Evolutionary conservation across 2,888 invertebrate genomes (phyloP).

Genomic region (Drymonia ruficornis): DNA sequence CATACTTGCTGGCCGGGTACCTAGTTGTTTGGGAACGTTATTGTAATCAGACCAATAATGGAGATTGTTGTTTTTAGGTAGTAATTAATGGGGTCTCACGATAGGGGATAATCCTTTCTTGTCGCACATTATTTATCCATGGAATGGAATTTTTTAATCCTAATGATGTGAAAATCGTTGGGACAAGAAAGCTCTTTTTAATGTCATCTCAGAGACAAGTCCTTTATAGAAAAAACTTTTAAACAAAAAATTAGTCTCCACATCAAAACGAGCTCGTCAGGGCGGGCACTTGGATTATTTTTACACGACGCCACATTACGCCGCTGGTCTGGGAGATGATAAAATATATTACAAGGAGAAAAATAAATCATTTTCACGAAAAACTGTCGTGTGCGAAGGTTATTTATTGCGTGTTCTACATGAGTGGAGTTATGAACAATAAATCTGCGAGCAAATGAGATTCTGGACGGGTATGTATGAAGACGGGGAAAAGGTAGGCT

Average conservation of each 20-base stretch:
- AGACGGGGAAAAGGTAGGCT: background rate
- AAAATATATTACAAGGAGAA: constrained; percentile 5
- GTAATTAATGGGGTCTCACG: no score
- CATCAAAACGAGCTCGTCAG: background rate
- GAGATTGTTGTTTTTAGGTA: background rate
- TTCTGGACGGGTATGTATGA: background rate
- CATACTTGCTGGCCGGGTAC: no score
- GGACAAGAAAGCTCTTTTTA: no score
- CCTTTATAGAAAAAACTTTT: background rate
- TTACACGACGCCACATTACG: background rate
- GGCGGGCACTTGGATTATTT: background rate
- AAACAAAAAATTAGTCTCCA: background rate
- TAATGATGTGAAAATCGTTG: no score
- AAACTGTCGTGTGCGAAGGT: constrained; percentile 1
- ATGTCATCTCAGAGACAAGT: background rate
- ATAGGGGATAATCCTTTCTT: no score
- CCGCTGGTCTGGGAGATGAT: background rate
- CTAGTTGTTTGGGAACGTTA: no score
- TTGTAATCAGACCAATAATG: background rate
- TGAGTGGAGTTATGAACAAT: constrained; percentile 8
- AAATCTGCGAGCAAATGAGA: constrained; percentile 6
- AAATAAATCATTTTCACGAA: constrained; percentile 5
- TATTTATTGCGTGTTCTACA: constrained; percentile 7
- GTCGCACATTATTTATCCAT: no score
- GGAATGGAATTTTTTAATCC: no score